These are phyloP conservation scores for Sarcophaga rosellei DNA, from an alignment of 2,888 invertebrate species.

Conservation along the genomic window DNA sequence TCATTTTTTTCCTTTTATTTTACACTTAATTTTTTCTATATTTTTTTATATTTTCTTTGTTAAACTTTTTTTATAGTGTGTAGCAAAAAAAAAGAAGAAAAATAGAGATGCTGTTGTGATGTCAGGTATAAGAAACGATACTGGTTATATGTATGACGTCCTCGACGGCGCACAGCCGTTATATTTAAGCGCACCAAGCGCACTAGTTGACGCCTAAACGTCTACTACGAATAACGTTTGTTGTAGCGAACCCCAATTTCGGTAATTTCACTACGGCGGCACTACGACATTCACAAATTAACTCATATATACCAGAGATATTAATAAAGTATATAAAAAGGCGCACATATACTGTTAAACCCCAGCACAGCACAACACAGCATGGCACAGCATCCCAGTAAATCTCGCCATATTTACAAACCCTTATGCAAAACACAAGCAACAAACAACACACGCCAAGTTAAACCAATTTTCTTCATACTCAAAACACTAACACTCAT, in stretches of 20 bases:
- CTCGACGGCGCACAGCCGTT: slow-evolving; percentile 73
- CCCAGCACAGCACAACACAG: slow-evolving; percentile 20
- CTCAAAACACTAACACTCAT: background rate
- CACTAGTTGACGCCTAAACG: slow-evolving; percentile 83
- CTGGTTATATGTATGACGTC: slow-evolving; percentile 60
- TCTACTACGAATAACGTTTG: slow-evolving; percentile 82
- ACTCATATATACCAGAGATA: slow-evolving; percentile 61
- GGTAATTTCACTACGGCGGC: slow-evolving; percentile 80
- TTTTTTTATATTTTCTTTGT: slow-evolving; percentile 35
- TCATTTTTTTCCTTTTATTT: slow-evolving; percentile 7
- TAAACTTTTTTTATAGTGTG: slow-evolving; percentile 45
- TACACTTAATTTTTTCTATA: slow-evolving; percentile 54
- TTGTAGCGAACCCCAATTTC: slow-evolving; percentile 82
- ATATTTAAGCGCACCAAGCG: slow-evolving; percentile 81
- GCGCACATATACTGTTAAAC: background rate
- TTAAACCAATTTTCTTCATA: background rate
- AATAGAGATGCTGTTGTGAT: slow-evolving; percentile 58
- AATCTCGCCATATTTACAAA: background rate
- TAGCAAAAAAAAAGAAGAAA: background rate
- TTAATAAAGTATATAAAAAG: slow-evolving; percentile 44
- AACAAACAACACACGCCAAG: no score
- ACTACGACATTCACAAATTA: slow-evolving; percentile 64
- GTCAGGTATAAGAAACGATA: slow-evolving; percentile 59
- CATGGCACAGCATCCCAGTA: background rate
- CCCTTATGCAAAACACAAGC: no score